Evolutionary conservation across 2,888 invertebrate genomes (phyloP), one percentile per base, ranked within the genome.

Genomic region (Chouioia cunea): DNA sequence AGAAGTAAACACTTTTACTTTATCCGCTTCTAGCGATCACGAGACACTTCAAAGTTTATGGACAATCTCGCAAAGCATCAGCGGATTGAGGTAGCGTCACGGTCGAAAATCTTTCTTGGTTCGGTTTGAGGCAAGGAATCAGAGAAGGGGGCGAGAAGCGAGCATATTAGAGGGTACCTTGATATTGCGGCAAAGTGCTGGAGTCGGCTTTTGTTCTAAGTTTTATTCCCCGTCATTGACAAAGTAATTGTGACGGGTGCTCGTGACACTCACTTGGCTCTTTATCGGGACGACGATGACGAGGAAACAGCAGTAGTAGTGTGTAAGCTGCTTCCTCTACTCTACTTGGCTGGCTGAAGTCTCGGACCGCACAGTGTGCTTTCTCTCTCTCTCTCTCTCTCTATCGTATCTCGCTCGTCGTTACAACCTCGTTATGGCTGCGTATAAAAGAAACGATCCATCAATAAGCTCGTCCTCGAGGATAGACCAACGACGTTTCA

Each of bases 381-480:
- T n/a, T n/a, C n/a, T n/a, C 46, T 52, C 44, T 69, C 10, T 50
- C 12, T 12, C 20, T 36, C 2, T 63, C 60, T 36, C 12, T 10
- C 36, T 36, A 2, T 2, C 15, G 36, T 23, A 53, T 64, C 43
- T 68, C 63, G 23, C 56, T 22, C 56, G 57, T 65, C 69, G 69
- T 69, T 67, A 69, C 63, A 56, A 65, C 22, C 65, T 71, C 70
- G 59, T 70, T 67, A 70, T 22, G 47, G 63, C 43, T 53, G 56
- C 63, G 53, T 57, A 64, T 69, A 70, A 72, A 73, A 69, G 69
- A 73, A 77, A 76, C 76, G 78, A 78, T 78, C 75, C 76, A 72
- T 71, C 75, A 74, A 74, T 74, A 71, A 71, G 65, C 71, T 59
- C 58, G 58, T 66, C 58, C 50, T 70, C 59, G 59, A 70, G 59